A percentile compares a stretch with the other conserved stretches of the same genome.
Evolutionary conservation across 2,888 invertebrate genomes (phyloP).

Genomic region (Zaprionus obscuricornis): DNA sequence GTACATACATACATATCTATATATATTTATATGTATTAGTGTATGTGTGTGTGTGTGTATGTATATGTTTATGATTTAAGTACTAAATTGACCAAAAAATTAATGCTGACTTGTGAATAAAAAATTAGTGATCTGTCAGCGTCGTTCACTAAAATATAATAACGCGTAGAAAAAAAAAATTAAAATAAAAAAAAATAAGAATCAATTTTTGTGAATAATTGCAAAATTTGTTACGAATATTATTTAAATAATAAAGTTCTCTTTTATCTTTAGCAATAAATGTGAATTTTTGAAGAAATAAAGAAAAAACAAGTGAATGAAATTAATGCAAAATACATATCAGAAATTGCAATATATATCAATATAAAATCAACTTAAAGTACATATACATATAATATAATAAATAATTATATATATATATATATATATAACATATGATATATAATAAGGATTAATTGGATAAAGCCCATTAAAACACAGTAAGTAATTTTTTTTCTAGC

Average conservation of each 20-base stretch:
- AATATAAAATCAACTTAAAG: conserved; percentile 12
- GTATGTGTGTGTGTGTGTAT: conserved; percentile 2
- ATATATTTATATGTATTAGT: conserved; percentile 1
- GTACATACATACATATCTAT: conserved; percentile 4
- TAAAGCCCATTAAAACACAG: conserved; percentile 7
- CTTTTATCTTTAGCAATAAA: conserved; percentile 13
- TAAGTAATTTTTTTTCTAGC: conserved; percentile 27
- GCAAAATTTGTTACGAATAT: neutral
- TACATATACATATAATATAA: conserved; percentile 2
- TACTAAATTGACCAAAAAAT: conserved; percentile 16
- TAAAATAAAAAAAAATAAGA: too few relatives aligned
- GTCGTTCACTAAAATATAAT: conserved; percentile 25
- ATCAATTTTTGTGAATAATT: too few relatives aligned
- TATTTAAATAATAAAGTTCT: neutral
- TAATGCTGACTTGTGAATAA: conserved; percentile 27
- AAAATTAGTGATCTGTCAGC: conserved; percentile 25
- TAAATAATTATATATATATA: conserved; percentile 10
- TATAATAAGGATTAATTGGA: conserved; percentile 15
- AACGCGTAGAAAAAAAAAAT: conserved; percentile 2
- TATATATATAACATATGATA: conserved; percentile 5
- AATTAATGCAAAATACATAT: conserved; percentile 25
- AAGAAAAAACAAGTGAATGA: conserved; percentile 13
- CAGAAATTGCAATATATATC: conserved; percentile 30
- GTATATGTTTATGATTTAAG: too few relatives aligned
- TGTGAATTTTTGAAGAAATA: conserved; percentile 31